A percentile compares a stretch with the other conserved stretches of the same genome.
Evolutionary conservation across 2,113 vertebrate genomes (phyloP).

Genomic region (Burhinus bistriatus): DNA sequence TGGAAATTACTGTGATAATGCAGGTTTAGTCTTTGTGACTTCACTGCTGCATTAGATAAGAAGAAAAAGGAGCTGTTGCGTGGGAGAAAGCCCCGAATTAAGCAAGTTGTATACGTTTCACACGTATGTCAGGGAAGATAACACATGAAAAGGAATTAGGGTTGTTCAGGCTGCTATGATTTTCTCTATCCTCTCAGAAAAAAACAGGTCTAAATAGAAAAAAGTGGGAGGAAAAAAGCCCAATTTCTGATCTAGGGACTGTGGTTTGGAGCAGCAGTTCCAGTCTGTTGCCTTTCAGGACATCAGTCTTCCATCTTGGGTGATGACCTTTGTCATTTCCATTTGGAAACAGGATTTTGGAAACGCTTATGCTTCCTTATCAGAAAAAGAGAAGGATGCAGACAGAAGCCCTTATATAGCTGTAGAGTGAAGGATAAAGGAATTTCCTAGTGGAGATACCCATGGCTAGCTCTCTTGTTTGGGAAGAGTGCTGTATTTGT

Average conservation of each 20-base stretch:
- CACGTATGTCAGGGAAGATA: background rate
- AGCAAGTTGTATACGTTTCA: background rate
- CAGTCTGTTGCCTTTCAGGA: background rate
- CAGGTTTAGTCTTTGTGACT: background rate
- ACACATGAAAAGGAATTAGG: background rate
- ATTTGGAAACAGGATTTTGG: background rate
- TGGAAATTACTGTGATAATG: constrained; percentile 15
- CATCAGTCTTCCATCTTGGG: background rate
- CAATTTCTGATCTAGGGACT: background rate
- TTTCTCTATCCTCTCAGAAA: background rate
- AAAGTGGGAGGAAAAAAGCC: background rate
- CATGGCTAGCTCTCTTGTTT: background rate
- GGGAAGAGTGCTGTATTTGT: background rate
- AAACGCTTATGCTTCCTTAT: background rate
- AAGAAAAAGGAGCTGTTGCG: background rate
- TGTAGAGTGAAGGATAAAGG: background rate
- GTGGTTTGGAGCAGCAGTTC: background rate
- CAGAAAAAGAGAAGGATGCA: background rate
- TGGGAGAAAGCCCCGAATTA: constrained; percentile 8
- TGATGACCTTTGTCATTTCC: background rate
- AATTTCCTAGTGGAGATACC: background rate
- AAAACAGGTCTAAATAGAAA: background rate
- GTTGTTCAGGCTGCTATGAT: background rate
- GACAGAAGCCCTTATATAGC: background rate
- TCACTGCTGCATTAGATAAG: constrained; percentile 29